Conservation (phyloP, 2,797 vertebrate genomes). For the Pangasius mekongensis region DNA sequence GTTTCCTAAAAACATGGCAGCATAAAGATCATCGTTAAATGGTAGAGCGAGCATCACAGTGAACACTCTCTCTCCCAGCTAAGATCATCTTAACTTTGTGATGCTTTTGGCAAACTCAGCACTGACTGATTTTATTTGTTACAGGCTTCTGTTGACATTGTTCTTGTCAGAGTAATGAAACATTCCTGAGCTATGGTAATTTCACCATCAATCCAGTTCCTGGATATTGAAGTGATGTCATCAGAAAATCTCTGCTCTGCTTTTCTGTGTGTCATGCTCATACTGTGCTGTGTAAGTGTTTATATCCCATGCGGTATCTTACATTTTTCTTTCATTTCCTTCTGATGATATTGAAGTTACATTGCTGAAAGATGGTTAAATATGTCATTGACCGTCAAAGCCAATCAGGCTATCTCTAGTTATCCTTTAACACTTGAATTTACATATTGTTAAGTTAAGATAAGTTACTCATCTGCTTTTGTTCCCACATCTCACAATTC, state of each 20-base stretch:
- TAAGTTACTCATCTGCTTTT: background rate
- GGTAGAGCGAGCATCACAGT: background rate
- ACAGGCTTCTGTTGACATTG: background rate
- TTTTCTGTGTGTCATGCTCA: background rate
- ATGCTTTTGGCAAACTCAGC: background rate
- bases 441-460: constrained; percentile 1
- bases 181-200: background rate
- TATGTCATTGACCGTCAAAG: background rate
- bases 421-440: background rate
- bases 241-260: background rate
- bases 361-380: constrained; percentile 1
- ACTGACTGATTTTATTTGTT: background rate
- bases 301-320: background rate
- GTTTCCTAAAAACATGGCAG: background rate
- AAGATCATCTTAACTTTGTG: background rate
- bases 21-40: background rate
- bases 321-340: background rate
- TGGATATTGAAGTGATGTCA: background rate
- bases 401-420: background rate
- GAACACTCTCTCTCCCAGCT: constrained; percentile 2
- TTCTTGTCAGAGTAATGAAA: background rate
- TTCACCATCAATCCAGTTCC: background rate
- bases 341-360: background rate
- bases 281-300: background rate
- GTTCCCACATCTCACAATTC: constrained; percentile 7